Percentiles rank a stretch among this genome's conserved stretches.
Conservation (phyloP, 2,113 vertebrate genomes). For the Columbina picui region DNA sequence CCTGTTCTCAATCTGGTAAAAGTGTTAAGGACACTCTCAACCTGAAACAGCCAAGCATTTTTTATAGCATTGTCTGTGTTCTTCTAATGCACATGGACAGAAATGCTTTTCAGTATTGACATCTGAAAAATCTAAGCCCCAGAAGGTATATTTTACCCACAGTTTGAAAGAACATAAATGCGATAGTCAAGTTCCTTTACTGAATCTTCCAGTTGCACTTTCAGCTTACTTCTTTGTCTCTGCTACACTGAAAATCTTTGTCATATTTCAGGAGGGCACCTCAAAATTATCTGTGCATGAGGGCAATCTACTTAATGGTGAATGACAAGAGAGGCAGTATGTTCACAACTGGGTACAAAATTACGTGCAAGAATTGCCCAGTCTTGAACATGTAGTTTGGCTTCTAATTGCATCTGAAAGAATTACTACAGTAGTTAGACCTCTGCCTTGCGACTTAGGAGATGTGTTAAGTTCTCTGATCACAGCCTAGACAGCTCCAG, state of each 20-base stretch:
- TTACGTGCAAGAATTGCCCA: background rate
- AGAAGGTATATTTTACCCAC: background rate
- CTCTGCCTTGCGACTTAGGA: background rate
- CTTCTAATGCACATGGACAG: background rate
- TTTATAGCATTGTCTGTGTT: background rate
- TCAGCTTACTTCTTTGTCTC: background rate
- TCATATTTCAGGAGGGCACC: background rate
- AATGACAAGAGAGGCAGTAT: background rate
- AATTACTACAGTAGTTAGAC: background rate
- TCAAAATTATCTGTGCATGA: background rate
- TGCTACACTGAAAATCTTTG: background rate
- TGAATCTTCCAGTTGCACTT: background rate
- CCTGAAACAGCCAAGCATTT: background rate
- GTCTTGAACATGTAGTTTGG: background rate
- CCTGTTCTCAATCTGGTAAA: background rate
- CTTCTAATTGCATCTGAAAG: background rate
- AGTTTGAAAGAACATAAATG: background rate
- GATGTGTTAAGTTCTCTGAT: background rate
- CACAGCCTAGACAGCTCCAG: background rate
- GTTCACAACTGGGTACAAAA: background rate
- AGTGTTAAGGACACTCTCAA: background rate
- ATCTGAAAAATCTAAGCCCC: background rate
- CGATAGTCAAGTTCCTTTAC: background rate
- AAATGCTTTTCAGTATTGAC: background rate
- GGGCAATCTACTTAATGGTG: background rate